phyloP scores from a whole-genome alignment of 2,888 invertebrate species.

The Athripsodes cinereus region DNA sequence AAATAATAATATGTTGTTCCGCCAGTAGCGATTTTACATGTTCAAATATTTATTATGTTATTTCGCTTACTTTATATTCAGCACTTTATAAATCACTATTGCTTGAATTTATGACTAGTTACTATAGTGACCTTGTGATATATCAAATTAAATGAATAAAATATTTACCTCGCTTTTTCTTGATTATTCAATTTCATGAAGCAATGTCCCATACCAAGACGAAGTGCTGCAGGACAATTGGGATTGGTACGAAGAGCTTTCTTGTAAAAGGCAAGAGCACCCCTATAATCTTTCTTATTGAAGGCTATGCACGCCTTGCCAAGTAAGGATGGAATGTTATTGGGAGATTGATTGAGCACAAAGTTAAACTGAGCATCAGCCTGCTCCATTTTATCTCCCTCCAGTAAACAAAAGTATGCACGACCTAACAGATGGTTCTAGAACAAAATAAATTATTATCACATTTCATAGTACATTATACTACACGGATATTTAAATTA shows the following conservation, averaged over 20 bases:
- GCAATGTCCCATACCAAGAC: slow-evolving; percentile 98
- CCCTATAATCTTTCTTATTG: slow-evolving; percentile 93
- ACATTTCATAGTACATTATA: not conserved
- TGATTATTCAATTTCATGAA: slow-evolving; percentile 93
- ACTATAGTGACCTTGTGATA: too few relatives aligned
- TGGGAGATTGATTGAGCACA: slow-evolving; percentile 90
- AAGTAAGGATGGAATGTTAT: slow-evolving; percentile 92
- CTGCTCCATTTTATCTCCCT: slow-evolving; percentile 99
- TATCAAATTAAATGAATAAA: too few relatives aligned
- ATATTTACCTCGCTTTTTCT: slow-evolving; percentile 83
- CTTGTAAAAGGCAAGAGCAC: slow-evolving; percentile 95
- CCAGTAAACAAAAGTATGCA: slow-evolving; percentile 95
- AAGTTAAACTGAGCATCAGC: slow-evolving; percentile 99
- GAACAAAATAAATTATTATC: slow-evolving; percentile 28
- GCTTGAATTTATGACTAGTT: too few relatives aligned
- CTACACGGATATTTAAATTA: not conserved
- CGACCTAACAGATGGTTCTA: slow-evolving; percentile 95
- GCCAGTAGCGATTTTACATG: too few relatives aligned
- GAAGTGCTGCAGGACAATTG: slow-evolving; percentile 91
- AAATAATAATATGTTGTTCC: too few relatives aligned
- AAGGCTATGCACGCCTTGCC: slow-evolving; percentile 99
- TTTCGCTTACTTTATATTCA: too few relatives aligned
- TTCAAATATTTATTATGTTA: too few relatives aligned
- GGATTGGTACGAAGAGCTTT: slow-evolving; percentile 95
- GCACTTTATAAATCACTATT: too few relatives aligned